Percentiles rank a stretch among this genome's conserved stretches.
These are phyloP conservation scores for Copsychus sechellarum DNA, from an alignment of 2,113 vertebrate genomes.

Conservation along the genomic window DNA sequence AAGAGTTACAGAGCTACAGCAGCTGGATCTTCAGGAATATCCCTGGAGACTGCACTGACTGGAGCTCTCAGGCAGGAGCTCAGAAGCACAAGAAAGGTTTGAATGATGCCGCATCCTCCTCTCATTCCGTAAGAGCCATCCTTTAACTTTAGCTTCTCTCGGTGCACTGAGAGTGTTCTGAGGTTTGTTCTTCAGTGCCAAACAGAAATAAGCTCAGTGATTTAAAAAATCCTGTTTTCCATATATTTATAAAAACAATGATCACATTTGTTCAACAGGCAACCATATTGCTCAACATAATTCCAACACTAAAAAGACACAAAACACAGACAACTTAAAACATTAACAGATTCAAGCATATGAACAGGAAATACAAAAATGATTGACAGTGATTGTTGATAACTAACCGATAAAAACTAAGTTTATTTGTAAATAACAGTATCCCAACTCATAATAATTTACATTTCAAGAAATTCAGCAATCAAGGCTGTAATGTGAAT, in stretches of 20 bases:
- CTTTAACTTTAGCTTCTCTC: neutral
- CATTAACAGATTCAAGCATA: neutral
- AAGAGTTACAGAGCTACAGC: neutral
- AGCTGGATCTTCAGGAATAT: neutral
- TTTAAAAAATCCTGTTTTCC: neutral
- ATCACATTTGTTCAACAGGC: neutral
- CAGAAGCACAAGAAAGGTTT: accelerated
- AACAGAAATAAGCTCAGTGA: neutral
- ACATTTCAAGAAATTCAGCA: neutral
- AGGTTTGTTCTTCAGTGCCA: neutral
- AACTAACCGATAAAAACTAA: neutral
- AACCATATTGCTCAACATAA: neutral
- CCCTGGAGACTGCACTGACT: neutral
- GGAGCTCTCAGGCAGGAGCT: neutral
- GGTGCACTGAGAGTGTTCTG: neutral
- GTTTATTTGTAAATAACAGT: neutral
- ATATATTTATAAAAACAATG: neutral
- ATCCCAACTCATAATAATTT: neutral
- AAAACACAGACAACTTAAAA: neutral
- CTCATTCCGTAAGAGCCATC: neutral
- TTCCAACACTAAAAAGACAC: neutral
- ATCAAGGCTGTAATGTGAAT: accelerated
- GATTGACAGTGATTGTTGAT: neutral
- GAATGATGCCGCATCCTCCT: neutral
- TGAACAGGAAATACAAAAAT: neutral